These are phyloP conservation scores for Portunus trituberculatus DNA, from an alignment of 1,140 invertebrate genomes.

Conservation along the genomic window DNA sequence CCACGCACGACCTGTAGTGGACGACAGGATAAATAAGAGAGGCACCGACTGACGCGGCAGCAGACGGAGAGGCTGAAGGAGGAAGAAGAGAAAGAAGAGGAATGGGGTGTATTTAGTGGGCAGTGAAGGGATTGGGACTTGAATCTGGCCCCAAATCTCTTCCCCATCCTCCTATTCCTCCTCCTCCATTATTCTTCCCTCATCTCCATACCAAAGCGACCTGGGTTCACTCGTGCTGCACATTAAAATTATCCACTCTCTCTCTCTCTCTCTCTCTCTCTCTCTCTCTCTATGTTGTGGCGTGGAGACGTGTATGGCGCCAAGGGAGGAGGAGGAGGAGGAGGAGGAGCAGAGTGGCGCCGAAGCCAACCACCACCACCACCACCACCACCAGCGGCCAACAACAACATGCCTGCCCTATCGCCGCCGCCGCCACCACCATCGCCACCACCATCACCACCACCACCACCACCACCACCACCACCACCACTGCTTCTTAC, in stretches of 20 bases:
- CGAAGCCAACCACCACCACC: not conserved
- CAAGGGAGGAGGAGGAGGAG: not conserved
- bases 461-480: not conserved
- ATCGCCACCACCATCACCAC: no score
- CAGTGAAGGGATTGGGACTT: not conserved
- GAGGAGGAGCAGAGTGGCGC: not conserved
- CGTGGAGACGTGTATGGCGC: not conserved
- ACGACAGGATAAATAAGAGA: not conserved
- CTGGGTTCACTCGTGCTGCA: not conserved
- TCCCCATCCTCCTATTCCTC: not conserved
- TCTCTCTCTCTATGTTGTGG: not conserved
- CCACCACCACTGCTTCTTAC: not conserved
- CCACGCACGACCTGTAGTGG: not conserved
- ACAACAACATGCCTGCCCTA: not conserved
- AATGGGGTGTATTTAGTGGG: no score
- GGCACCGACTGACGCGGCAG: no score
- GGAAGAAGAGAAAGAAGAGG: not conserved
- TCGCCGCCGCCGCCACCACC: not conserved
- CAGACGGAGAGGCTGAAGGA: not conserved
- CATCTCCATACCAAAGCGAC: not conserved
- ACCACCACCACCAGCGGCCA: not conserved
- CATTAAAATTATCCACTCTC: not conserved
- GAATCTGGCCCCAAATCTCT: not conserved
- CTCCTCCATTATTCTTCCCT: not conserved
- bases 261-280: no score